Percentiles rank a stretch among this genome's conserved stretches.
These are phyloP conservation scores for Drosophila borealis DNA, from an alignment of 2,888 invertebrate genomes.

Conservation along the genomic window DNA sequence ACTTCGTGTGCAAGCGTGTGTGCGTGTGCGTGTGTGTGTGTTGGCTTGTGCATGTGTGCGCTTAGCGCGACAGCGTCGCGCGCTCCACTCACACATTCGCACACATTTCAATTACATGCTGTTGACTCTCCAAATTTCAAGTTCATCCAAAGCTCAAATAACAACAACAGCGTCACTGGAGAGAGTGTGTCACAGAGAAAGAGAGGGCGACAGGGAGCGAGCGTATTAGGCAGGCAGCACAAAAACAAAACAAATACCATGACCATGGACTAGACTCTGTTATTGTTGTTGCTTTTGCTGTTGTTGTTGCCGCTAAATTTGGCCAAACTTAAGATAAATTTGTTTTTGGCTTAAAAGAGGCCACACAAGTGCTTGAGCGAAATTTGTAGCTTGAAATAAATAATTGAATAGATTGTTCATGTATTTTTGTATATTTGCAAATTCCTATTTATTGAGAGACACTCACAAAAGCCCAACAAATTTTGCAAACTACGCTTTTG, in stretches of 20 bases:
- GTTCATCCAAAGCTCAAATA: constrained; percentile 67
- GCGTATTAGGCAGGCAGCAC: constrained; percentile 3
- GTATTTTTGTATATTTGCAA: no score
- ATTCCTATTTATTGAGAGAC: no score
- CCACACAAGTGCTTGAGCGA: constrained; percentile 39
- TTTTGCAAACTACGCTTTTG: no score
- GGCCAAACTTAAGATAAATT: constrained; percentile 25
- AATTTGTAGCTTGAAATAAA: constrained; percentile 20
- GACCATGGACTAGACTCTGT: constrained; percentile 13
- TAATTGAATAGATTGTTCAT: constrained; percentile 14
- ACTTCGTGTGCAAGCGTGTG: constrained; percentile 24
- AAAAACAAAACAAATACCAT: constrained; percentile 18
- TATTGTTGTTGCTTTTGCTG: constrained; percentile 21
- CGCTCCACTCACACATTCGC: constrained; percentile 32
- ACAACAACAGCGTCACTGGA: constrained; percentile 12
- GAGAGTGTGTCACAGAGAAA: neutral
- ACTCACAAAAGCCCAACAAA: no score
- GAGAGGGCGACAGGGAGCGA: constrained; percentile 2
- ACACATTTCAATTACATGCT: constrained; percentile 56
- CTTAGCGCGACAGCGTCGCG: constrained; percentile 22
- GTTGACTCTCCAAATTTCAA: constrained; percentile 76
- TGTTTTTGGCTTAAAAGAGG: constrained; percentile 19
- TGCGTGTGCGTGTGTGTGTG: constrained; percentile 8
- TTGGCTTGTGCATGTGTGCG: constrained; percentile 19
- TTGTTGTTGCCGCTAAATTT: constrained; percentile 29